Evolutionary conservation across 1,140 invertebrate genomes (phyloP).

Genomic region (Brachionus rotundiformis): DNA sequence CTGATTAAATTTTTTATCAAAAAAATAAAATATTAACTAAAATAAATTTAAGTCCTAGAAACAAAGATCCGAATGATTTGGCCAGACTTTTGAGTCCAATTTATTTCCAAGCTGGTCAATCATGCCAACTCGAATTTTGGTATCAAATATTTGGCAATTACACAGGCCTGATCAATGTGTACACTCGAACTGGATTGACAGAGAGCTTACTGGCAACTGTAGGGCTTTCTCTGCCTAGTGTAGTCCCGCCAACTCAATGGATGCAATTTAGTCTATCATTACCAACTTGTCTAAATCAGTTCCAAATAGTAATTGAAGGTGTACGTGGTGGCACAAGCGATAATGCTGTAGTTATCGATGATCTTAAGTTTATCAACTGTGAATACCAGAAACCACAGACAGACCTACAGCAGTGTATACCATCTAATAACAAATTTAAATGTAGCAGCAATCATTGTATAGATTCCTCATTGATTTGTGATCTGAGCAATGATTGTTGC

Average conservation of each 20-base stretch:
- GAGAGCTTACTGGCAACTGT: constrained; percentile 30
- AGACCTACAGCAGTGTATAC: constrained; percentile 52
- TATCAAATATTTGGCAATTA: constrained; percentile 53
- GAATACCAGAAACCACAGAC: constrained; percentile 53
- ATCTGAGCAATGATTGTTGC: constrained; percentile 58
- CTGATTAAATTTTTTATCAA: background rate
- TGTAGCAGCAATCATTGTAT: constrained; percentile 54
- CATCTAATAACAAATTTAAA: constrained; percentile 13
- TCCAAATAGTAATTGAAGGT: constrained; percentile 58
- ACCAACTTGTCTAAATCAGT: constrained; percentile 57
- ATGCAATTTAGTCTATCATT: constrained; percentile 53
- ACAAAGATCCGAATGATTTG: constrained; percentile 40
- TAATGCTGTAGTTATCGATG: constrained; percentile 59
- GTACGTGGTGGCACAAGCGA: constrained; percentile 55
- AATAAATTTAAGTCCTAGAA: constrained; percentile 32
- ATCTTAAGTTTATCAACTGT: constrained; percentile 57
- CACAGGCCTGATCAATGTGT: constrained; percentile 54
- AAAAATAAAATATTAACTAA: background rate
- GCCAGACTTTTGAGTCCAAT: constrained; percentile 56
- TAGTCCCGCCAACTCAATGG: constrained; percentile 54
- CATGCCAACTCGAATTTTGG: constrained; percentile 52
- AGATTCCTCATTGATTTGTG: constrained; percentile 56
- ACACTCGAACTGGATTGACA: constrained; percentile 49
- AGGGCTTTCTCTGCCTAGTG: background rate
- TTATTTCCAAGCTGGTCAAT: constrained; percentile 55